Evolutionary conservation across 2,888 invertebrate species (phyloP), one percentile per base, ranked within the genome.

Genomic region (Scaptomyza reducta): DNA sequence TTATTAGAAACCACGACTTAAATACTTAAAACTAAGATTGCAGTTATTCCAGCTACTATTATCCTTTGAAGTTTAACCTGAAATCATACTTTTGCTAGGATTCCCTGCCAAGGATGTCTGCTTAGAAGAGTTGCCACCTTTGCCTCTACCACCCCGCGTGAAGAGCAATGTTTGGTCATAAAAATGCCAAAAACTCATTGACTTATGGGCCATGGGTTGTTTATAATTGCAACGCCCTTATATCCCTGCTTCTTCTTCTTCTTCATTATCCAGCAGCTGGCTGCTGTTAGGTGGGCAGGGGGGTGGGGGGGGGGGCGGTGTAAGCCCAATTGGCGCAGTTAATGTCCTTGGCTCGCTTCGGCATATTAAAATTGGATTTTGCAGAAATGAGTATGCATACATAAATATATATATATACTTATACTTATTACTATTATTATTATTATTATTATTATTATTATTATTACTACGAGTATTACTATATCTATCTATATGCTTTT

Each of bases 141-240:
- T 22, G 0, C 13, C 1, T 10, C 9, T 25, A 1, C 16, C 16
- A 6, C n/a, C 27, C n/a, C 27, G 31, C 31, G 13, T 18, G 11
- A 44, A 42, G 9, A 55, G 16, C 46, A 18, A 61, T 56, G 55
- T 63, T 59, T 59, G 70, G 69, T 58, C 80, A 90, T 90, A 89
- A 90, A 90, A 90, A 73, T 83, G 89, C 80, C 89, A 89, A 77
- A 87, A 88, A 86, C 79, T 86, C 82, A 89, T 89, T 89, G 90
- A 90, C 88, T 89, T 89, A 90, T 90, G 70, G 74, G 74, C 75
- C 66, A 42, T 11, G 57, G 40, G 53, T 51, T 67, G 60, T 60
- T 62, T 74, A 67, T 70, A 74, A 74, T 74, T 74, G 74, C 61
- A 61, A 41, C n/a, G 35, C 54, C 14, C 46, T 29, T 27, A 45